phyloP scores from a whole-genome alignment of 1,140 invertebrate genomes.

The Lepidotrigona ventralis region DNA sequence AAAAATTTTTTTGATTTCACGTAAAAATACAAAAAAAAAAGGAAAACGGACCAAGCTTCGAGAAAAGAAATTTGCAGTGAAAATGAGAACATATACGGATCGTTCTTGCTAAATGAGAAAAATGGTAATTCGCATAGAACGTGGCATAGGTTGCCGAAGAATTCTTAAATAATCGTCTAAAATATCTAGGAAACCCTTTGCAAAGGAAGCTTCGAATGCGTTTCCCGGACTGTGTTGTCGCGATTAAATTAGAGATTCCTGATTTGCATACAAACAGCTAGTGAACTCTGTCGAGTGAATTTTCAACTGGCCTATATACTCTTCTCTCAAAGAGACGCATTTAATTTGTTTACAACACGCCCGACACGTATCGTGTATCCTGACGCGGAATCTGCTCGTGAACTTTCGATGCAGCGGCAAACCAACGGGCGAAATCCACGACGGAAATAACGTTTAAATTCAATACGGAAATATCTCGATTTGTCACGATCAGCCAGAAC shows the following conservation, averaged over 20 bases:
- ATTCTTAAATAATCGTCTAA: no score
- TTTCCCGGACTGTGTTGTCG: background rate
- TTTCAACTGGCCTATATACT: background rate
- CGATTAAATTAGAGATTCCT: conserved; percentile 3
- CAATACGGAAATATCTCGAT: no score
- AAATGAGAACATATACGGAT: no score
- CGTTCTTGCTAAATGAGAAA: no score
- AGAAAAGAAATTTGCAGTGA: no score
- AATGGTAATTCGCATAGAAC: no score
- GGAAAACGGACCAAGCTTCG: no score
- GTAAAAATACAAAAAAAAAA: no score
- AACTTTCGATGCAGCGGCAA: background rate
- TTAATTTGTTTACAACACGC: background rate
- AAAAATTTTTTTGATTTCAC: no score
- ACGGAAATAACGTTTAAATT: background rate
- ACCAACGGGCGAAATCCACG: background rate
- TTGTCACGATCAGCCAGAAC: no score
- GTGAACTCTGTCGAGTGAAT: background rate
- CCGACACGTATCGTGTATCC: background rate
- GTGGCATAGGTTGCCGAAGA: no score
- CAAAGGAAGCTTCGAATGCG: no score
- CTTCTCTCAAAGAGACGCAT: background rate
- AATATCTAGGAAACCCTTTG: background rate
- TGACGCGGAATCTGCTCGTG: background rate
- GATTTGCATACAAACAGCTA: conserved; percentile 12